Percentiles rank a stretch among this genome's conserved stretches.
Evolutionary conservation across 2,113 vertebrate species (phyloP).

Genomic region (Motacilla tschutschensis): DNA sequence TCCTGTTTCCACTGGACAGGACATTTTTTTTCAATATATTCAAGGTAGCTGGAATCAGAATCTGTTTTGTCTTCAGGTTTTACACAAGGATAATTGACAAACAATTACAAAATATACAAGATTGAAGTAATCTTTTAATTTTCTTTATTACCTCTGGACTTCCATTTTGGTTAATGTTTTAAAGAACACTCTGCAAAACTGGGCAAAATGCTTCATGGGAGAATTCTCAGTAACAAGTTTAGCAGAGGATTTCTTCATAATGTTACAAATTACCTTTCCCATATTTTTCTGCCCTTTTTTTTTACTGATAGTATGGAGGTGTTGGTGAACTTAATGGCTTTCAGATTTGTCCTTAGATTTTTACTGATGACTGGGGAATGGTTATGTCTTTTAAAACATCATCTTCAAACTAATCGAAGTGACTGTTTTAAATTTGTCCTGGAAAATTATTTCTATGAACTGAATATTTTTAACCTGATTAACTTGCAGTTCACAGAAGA

Average conservation of each 20-base stretch:
- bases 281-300: background rate
- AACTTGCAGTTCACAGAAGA: constrained; percentile 93
- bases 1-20: background rate
- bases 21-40: background rate
- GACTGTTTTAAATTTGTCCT: background rate
- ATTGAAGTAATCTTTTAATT: background rate
- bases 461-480: background rate
- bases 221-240: background rate
- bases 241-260: background rate
- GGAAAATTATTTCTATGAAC: background rate
- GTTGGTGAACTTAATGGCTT: background rate
- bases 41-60: background rate
- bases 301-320: background rate
- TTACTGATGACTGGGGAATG: background rate
- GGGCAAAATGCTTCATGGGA: background rate
- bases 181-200: background rate
- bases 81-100: background rate
- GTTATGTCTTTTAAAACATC: background rate
- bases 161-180: background rate
- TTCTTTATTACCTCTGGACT: background rate
- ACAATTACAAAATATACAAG: background rate
- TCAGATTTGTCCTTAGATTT: background rate
- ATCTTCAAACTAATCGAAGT: background rate
- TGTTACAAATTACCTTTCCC: background rate
- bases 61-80: background rate